Conservation (phyloP, 2,113 vertebrate genomes). For the Acinonyx jubatus region DNA sequence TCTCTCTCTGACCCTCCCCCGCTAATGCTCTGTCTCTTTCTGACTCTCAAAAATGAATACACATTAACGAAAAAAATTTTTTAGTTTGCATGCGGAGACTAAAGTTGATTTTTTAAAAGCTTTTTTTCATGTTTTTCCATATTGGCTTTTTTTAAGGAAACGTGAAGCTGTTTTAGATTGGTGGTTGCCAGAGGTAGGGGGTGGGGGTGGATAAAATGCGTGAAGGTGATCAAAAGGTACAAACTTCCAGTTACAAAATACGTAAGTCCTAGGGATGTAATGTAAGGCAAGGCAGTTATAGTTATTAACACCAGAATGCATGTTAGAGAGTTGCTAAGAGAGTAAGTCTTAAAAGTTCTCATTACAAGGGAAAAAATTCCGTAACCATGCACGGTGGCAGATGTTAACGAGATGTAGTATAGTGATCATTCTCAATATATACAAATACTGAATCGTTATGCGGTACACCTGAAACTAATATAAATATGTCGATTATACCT, state of each 20-base stretch:
- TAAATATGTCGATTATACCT: background rate
- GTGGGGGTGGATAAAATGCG: background rate
- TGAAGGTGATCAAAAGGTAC: background rate
- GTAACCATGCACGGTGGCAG: background rate
- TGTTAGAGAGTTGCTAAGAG: background rate
- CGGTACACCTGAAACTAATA: background rate
- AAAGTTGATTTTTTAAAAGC: background rate
- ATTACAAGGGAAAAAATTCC: background rate
- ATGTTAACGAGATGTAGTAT: background rate
- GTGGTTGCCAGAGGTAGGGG: background rate
- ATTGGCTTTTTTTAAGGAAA: background rate
- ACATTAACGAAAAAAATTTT: too few species aligned
- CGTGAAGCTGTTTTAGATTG: background rate
- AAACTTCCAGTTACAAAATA: background rate
- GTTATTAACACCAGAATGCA: background rate
- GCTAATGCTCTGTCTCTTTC: too few species aligned
- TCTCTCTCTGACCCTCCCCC: too few species aligned
- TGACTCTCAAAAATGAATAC: too few species aligned
- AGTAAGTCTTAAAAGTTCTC: background rate
- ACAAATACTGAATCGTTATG: background rate
- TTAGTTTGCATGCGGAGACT: background rate
- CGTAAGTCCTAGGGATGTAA: background rate
- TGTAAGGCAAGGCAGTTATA: accelerated
- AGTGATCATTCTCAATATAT: background rate
- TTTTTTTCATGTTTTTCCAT: background rate